Evolutionary conservation across 2,797 vertebrate genomes (phyloP).

Genomic region (Astyanax mexicanus): DNA sequence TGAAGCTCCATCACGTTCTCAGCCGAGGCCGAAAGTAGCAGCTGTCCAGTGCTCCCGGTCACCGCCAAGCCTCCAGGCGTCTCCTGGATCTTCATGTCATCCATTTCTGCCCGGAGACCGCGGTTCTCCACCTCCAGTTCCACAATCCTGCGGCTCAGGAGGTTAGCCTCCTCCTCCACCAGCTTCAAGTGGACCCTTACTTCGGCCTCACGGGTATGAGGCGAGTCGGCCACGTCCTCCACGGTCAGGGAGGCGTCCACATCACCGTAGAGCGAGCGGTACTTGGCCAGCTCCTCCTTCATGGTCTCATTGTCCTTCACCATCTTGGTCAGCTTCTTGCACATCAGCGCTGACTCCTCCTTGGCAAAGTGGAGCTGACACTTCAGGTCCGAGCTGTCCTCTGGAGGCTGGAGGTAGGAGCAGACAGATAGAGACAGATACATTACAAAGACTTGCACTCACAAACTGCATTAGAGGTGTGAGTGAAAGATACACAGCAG

Average conservation of each 20-base stretch:
- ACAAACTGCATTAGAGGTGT: not conserved
- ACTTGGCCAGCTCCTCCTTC: conserved; percentile 95
- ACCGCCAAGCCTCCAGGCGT: conserved; percentile 77
- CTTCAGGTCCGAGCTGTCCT: conserved; percentile 95
- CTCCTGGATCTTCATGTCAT: conserved; percentile 91
- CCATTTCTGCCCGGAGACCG: conserved; percentile 95
- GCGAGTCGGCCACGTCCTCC: conserved; percentile 92
- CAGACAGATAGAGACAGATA: not conserved
- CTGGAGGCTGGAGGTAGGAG: conserved; percentile 75
- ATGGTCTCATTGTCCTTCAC: conserved; percentile 95
- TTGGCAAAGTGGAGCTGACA: conserved; percentile 98
- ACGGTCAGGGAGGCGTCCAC: conserved; percentile 89
- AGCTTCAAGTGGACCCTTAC: conserved; percentile 94
- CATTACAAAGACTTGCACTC: not conserved
- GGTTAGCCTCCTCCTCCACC: conserved; percentile 97
- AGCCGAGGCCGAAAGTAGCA: conserved; percentile 77
- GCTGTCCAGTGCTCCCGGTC: conserved; percentile 64
- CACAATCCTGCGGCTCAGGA: conserved; percentile 93
- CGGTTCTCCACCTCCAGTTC: conserved; percentile 98
- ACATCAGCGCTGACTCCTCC: conserved; percentile 97
- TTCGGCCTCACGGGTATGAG: conserved; percentile 93
- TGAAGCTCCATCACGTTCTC: conserved; percentile 92
- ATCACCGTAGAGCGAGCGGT: conserved; percentile 90
- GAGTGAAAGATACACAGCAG: too few species aligned
- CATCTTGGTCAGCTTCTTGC: conserved; percentile 96